Evolutionary conservation across 1,140 invertebrate genomes (phyloP).

Genomic region (Drosophila nannoptera): DNA sequence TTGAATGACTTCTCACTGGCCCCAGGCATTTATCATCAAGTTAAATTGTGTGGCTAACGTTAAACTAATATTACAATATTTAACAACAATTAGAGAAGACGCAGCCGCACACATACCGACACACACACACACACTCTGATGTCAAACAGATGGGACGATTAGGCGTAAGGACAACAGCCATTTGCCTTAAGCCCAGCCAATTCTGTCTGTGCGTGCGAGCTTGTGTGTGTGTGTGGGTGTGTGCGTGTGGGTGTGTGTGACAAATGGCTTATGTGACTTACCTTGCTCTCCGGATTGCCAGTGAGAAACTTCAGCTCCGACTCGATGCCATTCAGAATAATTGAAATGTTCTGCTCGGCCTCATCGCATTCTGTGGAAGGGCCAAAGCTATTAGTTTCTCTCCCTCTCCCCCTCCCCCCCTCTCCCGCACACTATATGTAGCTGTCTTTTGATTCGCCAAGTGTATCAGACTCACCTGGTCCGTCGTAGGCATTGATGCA

Average conservation of each 20-base stretch:
- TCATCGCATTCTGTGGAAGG: conserved; percentile 83
- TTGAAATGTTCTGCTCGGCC: conserved; percentile 89
- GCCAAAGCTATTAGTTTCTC: conserved; percentile 1
- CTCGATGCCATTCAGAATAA: conserved; percentile 93
- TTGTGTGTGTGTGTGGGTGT: conserved; percentile 6
- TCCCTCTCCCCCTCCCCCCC: no score
- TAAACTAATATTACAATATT: conserved; percentile 65
- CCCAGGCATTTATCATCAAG: conserved; percentile 4
- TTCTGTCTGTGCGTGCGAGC: conserved; percentile 3
- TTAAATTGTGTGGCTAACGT: conserved; percentile 2
- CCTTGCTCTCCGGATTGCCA: conserved; percentile 80
- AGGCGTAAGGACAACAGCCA: neutral
- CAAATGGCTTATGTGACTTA: conserved; percentile 69
- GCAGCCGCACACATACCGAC: conserved; percentile 23
- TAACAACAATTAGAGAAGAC: conserved; percentile 54
- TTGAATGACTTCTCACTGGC: conserved; percentile 21
- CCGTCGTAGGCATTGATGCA: conserved; percentile 95
- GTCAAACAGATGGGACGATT: conserved; percentile 4
- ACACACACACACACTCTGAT: neutral
- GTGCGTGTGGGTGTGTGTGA: conserved; percentile 13
- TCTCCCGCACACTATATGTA: no score
- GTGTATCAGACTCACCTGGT: conserved; percentile 81
- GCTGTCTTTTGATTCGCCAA: no score
- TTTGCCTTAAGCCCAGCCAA: conserved; percentile 1
- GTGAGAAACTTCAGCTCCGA: conserved; percentile 90